phyloP scores from a whole-genome alignment of 2,797 vertebrate genomes.

The Coendou prehensilis region DNA sequence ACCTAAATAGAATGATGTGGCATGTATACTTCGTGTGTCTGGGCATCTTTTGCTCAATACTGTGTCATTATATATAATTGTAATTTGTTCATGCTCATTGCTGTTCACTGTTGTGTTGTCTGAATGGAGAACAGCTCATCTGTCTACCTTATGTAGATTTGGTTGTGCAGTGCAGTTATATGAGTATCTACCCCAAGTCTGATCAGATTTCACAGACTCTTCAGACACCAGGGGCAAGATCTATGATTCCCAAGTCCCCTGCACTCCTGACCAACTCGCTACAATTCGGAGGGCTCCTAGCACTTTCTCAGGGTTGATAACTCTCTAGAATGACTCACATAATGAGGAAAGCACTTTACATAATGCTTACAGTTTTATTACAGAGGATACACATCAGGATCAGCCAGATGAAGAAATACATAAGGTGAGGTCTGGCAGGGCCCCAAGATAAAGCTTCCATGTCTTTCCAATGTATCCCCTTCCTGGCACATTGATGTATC shows the following conservation, averaged over 20 bases:
- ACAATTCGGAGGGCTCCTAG: not conserved
- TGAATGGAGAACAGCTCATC: not conserved
- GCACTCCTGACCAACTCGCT: not conserved
- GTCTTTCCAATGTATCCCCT: not conserved
- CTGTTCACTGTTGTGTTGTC: not conserved
- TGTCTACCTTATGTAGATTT: slow-evolving; percentile 11
- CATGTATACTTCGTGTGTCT: not conserved
- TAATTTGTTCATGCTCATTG: not conserved
- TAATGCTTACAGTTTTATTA: slow-evolving; percentile 34
- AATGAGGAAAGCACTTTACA: not conserved
- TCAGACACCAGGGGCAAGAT: not conserved
- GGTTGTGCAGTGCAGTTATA: not conserved
- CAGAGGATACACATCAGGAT: not conserved
- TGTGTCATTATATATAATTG: not conserved
- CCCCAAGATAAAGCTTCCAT: not conserved
- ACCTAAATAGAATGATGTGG: not conserved
- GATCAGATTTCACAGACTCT: not conserved
- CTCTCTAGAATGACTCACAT: not conserved
- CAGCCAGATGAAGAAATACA: not conserved
- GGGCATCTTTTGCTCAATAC: not conserved
- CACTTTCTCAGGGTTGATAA: not conserved
- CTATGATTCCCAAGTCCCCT: not conserved
- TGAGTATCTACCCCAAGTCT: not conserved
- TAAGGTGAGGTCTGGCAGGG: not conserved
- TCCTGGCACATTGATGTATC: not conserved